Conservation (phyloP, 2,888 invertebrate genomes). For the Netelia virgata region DNA sequence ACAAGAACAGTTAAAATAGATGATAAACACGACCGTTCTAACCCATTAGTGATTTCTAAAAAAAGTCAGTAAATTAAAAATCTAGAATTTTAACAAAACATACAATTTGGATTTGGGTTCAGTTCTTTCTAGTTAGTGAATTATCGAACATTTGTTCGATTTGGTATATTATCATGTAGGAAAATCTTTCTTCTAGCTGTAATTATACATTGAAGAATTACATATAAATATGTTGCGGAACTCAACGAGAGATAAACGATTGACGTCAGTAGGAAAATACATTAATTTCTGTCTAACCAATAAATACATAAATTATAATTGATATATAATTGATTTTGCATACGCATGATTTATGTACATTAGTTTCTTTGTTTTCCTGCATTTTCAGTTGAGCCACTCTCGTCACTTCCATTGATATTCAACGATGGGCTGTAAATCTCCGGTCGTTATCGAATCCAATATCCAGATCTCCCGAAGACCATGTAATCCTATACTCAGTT, state of each 20-base stretch:
- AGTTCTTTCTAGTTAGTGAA: no score
- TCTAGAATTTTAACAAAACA: no score
- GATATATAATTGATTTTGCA: not conserved
- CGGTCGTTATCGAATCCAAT: constrained; percentile 88
- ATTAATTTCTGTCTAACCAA: not conserved
- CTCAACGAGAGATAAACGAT: not conserved
- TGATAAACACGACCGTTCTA: no score
- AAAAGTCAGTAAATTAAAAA: no score
- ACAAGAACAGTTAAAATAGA: no score
- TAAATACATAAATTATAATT: not conserved
- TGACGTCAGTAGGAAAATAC: not conserved
- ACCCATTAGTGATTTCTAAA: no score
- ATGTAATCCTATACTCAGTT: constrained; percentile 86
- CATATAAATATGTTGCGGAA: not conserved
- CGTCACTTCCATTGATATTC: constrained; percentile 82
- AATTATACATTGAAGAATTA: not conserved
- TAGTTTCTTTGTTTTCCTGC: not conserved
- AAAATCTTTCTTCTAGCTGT: constrained; percentile 9
- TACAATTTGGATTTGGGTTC: no score
- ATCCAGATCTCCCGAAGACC: constrained; percentile 88
- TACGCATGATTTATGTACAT: not conserved
- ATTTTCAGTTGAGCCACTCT: not conserved
- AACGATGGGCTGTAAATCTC: constrained; percentile 85
- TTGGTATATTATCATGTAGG: no score
- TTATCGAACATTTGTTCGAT: no score